Base-by-base conservation (phyloP, 2,113 vertebrate species). In the Siphamia tubifer region DNA sequence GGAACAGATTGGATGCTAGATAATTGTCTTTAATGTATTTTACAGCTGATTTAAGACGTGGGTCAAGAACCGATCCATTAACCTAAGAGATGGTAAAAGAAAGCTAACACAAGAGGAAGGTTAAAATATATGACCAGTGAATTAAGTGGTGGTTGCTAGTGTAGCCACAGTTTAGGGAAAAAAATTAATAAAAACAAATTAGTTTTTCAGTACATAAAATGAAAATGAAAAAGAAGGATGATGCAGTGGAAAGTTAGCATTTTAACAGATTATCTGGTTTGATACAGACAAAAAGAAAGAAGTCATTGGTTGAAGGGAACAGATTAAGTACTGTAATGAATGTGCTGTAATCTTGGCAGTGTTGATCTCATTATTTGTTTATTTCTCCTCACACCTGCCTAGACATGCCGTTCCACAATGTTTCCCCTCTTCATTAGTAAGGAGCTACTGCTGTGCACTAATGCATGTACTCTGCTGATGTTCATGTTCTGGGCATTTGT, bases 351-450 rank as follows among this genome's bases (percentile, higher is more conserved):
- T 84, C 78, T 74, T 44, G 62, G 77, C 53, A 53, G 79, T 48
- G 76, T 77, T 81, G 74, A 72, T 84, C 71, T 80, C 55, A 56
- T 77, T 68, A 78, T 77, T 78, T 83, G 82, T 88, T 87, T 85
- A 75, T 87, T 82, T 79, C 74, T 64, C 16, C 69, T 77, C 84
- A 85, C 79, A 88, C 78, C 76, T 89, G 85, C 82, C 67, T 44
- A 43, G 74, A 84, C 80, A 71, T 36, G 48, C 47, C 62, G 65
- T 71, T 76, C 80, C 79, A 76, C 70, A 66, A 80, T 69, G 70
- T 77, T 79, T 84, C 70, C 60, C 63, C 68, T 81, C 73, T 87
- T 85, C 75, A 87, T 87, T 85, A 87, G 85, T 13, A 57, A 36
- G 51, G 54, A 84, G 72, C 62, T 21, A 66, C 86, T 69, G 83